Percentiles rank a stretch among this genome's conserved stretches.
Conservation (phyloP, 2,113 vertebrate genomes). For the Agapornis roseicollis region DNA sequence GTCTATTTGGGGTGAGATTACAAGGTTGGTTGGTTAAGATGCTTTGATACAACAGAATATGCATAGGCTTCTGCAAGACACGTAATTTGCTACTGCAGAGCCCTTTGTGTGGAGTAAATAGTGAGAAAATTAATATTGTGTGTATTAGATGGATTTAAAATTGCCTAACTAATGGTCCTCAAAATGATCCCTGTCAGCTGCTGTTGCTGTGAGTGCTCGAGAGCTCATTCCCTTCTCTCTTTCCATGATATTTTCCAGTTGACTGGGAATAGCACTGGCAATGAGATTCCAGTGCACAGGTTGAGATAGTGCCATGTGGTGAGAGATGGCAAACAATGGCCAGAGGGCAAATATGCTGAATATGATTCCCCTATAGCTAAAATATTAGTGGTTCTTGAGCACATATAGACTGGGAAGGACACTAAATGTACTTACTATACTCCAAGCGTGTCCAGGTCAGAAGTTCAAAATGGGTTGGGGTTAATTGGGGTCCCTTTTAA, state of each 20-base stretch:
- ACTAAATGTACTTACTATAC: neutral
- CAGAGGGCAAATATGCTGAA: neutral
- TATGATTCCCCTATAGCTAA: accelerated
- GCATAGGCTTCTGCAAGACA: neutral
- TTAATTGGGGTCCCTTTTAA: neutral
- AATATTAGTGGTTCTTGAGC: neutral
- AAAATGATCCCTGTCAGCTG: neutral
- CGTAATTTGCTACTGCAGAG: neutral
- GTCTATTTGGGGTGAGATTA: neutral
- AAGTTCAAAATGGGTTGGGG: neutral
- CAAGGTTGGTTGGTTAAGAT: neutral
- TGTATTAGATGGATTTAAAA: neutral
- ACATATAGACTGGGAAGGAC: accelerated
- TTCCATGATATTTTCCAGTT: neutral
- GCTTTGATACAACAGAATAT: neutral
- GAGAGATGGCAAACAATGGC: neutral
- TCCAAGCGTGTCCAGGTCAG: neutral
- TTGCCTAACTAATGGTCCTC: neutral
- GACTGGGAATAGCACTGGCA: neutral
- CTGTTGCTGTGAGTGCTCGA: neutral
- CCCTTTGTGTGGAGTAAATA: neutral
- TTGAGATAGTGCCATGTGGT: accelerated
- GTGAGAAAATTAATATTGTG: neutral
- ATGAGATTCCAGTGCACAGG: neutral
- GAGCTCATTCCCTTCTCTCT: neutral